Percentiles rank a stretch among this genome's conserved stretches.
Conservation (phyloP, 64 coral and sea anemone genomes). For the Actinia equina region DNA sequence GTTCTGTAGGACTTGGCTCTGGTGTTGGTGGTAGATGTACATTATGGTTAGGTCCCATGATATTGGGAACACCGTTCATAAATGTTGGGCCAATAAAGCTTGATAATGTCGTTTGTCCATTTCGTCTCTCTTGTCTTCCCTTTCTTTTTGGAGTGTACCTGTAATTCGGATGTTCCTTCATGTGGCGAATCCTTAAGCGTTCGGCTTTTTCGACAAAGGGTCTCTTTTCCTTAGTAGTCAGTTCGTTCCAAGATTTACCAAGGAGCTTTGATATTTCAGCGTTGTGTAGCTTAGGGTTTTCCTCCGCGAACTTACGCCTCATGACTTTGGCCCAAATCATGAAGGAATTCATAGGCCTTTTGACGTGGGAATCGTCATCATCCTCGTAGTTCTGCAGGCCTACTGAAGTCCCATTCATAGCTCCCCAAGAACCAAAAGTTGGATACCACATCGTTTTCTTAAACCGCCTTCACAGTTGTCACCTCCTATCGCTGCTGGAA, state of each 20-base stretch:
- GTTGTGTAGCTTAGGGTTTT: constrained; percentile 97
- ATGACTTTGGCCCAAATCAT: constrained; percentile 99
- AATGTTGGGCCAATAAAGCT: constrained; percentile 59
- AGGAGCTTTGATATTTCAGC: constrained; percentile 96
- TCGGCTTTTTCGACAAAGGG: constrained; percentile 98
- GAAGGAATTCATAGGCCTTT: constrained; percentile 97
- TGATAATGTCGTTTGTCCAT: constrained; percentile 54
- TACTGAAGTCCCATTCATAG: constrained; percentile 30
- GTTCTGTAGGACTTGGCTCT: constrained; percentile 62
- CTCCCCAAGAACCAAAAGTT: constrained; percentile 39
- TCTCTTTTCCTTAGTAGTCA: constrained; percentile 96
- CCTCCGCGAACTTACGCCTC: constrained; percentile 97
- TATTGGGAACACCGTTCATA: constrained; percentile 42
- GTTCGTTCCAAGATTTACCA: constrained; percentile 97
- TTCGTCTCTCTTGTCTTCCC: constrained; percentile 56
- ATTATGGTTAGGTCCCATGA: constrained; percentile 38
- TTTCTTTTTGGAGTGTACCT: constrained; percentile 85
- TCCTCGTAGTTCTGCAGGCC: constrained; percentile 55
- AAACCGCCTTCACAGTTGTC: constrained; percentile 14
- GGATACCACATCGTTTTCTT: constrained; percentile 49
- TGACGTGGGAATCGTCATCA: constrained; percentile 91
- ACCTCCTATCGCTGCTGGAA: constrained; percentile 18
- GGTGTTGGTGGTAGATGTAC: constrained; percentile 66
- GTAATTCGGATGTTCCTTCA: constrained; percentile 98
- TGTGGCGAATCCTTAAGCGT: constrained; percentile 90